A percentile compares a stretch with the other conserved stretches of the same genome.
Evolutionary conservation across 2,797 vertebrate genomes (phyloP).

Genomic region (Bryconaethiops microstoma): DNA sequence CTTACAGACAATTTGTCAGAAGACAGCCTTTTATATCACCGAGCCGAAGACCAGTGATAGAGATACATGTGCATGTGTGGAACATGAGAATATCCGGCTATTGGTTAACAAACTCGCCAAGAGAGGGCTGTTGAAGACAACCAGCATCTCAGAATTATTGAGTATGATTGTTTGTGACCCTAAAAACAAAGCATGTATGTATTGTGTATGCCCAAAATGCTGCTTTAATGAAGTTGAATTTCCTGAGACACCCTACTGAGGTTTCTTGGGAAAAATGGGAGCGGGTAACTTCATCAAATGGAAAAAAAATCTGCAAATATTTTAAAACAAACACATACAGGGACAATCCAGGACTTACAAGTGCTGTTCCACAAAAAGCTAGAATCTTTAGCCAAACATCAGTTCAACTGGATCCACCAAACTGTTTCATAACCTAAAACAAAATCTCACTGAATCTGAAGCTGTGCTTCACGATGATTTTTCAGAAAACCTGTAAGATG

Average conservation of each 20-base stretch:
- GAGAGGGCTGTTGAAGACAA: constrained; percentile 41
- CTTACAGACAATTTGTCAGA: constrained; percentile 39
- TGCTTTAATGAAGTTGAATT: constrained; percentile 44
- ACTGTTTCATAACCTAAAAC: constrained; percentile 12
- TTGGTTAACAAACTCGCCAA: constrained; percentile 28
- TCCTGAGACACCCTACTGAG: constrained; percentile 3
- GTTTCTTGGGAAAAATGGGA: constrained; percentile 43
- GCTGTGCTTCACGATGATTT: constrained; percentile 34
- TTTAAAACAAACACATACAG: constrained; percentile 31
- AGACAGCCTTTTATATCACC: constrained; percentile 36
- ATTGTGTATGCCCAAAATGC: constrained; percentile 23
- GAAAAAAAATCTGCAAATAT: constrained; percentile 41
- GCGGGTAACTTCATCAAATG: constrained; percentile 18
- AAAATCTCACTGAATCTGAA: constrained; percentile 21
- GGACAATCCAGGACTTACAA: constrained; percentile 21
- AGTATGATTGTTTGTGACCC: constrained; percentile 41
- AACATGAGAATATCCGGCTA: constrained; percentile 33
- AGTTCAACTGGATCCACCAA: constrained; percentile 35
- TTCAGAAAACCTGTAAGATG: background rate
- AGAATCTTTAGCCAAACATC: constrained; percentile 31
- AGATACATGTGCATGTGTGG: constrained; percentile 33
- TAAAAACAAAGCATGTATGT: constrained; percentile 42
- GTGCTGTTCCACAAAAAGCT: constrained; percentile 34
- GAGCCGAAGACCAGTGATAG: constrained; percentile 19
- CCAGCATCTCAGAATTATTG: constrained; percentile 35